phyloP scores from a whole-genome alignment of 1,140 invertebrate genomes.

The Zelostemma sp. region DNA sequence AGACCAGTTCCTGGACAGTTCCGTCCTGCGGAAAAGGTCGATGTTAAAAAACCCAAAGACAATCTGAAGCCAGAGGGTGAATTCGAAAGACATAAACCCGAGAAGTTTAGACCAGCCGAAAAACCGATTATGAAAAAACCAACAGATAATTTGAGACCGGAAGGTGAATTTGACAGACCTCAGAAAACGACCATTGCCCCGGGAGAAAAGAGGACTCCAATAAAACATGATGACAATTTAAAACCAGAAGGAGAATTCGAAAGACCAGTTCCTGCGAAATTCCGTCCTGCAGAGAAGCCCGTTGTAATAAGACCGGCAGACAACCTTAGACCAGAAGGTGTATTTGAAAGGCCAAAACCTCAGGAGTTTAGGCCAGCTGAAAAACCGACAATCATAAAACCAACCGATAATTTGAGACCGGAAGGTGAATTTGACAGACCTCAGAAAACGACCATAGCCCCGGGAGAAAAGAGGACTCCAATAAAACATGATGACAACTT shows the following conservation, averaged over 20 bases:
- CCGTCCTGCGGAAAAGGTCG: too few species aligned
- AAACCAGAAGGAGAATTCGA: constrained; percentile 75
- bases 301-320: constrained; percentile 67
- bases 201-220: constrained; percentile 73
- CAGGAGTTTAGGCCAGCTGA: constrained; percentile 71
- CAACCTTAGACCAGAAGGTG: constrained; percentile 71
- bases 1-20: too few species aligned
- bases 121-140: constrained; percentile 19
- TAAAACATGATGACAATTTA: constrained; percentile 76
- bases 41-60: too few species aligned
- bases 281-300: constrained; percentile 59
- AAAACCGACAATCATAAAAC: constrained; percentile 56
- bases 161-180: constrained; percentile 67
- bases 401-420: constrained; percentile 73
- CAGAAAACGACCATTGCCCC: too few species aligned
- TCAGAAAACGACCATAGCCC: constrained; percentile 66
- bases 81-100: constrained; percentile 62
- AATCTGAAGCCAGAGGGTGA: constrained; percentile 69
- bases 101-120: constrained; percentile 43
- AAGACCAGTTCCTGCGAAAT: constrained; percentile 66
- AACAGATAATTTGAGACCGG: constrained; percentile 72
- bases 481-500: constrained; percentile 71
- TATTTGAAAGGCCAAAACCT: constrained; percentile 69
- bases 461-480: constrained; percentile 65
- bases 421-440: constrained; percentile 69